A percentile compares a stretch with the other conserved stretches of the same genome.
Evolutionary conservation across 2,888 invertebrate genomes (phyloP).

Genomic region (Norana najaformis): DNA sequence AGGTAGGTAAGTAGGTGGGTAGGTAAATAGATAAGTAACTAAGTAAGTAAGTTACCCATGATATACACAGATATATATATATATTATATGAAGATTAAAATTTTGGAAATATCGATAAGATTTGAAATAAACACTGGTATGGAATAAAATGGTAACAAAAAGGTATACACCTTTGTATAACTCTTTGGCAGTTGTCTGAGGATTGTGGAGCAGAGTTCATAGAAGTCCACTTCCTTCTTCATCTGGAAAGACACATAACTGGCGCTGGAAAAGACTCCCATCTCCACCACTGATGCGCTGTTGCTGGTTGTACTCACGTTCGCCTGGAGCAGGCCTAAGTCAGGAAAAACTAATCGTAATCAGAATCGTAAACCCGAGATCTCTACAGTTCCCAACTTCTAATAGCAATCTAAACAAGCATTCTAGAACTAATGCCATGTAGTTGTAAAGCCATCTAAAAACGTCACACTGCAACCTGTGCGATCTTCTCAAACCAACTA

Average conservation of each 20-base stretch:
- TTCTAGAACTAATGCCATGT: too few species aligned
- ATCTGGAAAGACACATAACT: conserved; percentile 56
- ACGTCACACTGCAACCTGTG: too few species aligned
- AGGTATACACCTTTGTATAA: neutral
- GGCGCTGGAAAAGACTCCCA: conserved; percentile 58
- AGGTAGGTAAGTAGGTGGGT: neutral
- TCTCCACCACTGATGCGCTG: conserved; percentile 51
- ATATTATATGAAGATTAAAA: neutral
- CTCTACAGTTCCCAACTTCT: too few species aligned
- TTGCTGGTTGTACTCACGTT: conserved; percentile 56
- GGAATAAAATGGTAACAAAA: neutral
- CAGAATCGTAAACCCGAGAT: too few species aligned
- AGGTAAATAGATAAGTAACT: neutral
- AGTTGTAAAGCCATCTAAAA: too few species aligned
- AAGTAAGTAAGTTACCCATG: neutral
- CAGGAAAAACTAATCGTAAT: too few species aligned
- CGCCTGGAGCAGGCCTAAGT: conserved; percentile 54
- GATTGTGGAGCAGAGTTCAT: conserved; percentile 59
- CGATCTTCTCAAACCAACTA: too few species aligned
- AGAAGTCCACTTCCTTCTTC: conserved; percentile 59
- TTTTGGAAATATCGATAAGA: neutral
- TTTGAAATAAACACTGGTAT: neutral
- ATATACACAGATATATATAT: neutral
- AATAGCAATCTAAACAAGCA: too few species aligned
- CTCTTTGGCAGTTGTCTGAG: conserved; percentile 59